phyloP scores from a whole-genome alignment of 2,113 vertebrate species.

The Epinephelus moara region DNA sequence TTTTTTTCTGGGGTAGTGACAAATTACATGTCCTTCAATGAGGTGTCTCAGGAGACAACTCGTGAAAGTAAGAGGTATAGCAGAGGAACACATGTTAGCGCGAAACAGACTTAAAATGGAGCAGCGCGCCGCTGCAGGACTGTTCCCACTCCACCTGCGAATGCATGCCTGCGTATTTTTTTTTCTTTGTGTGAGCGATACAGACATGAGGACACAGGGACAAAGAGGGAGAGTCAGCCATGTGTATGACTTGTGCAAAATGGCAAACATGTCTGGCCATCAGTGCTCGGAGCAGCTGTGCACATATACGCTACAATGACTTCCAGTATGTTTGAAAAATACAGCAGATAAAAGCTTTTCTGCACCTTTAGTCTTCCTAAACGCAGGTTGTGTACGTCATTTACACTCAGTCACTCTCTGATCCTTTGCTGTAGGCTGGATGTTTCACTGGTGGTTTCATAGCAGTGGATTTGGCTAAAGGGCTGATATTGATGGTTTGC shows the following conservation, averaged over 20 bases:
- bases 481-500: conserved; percentile 50
- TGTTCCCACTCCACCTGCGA: conserved; percentile 67
- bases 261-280: conserved; percentile 59
- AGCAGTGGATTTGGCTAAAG: conserved; percentile 24
- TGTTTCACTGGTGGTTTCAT: conserved; percentile 21
- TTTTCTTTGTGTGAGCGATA: conserved; percentile 25
- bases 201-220: conserved; percentile 57
- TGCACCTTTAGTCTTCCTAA: conserved; percentile 43
- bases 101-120: conserved; percentile 69
- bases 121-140: conserved; percentile 59
- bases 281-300: conserved; percentile 75
- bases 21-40: conserved; percentile 12
- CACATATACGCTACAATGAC: conserved; percentile 64
- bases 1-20: not conserved
- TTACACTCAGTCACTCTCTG: conserved; percentile 22
- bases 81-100: conserved; percentile 44
- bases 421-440: conserved; percentile 15
- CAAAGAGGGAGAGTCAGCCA: conserved; percentile 62
- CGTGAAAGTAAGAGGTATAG: conserved; percentile 27
- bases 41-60: conserved; percentile 1
- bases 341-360: conserved; percentile 29
- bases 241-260: conserved; percentile 71
- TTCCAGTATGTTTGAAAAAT: conserved; percentile 49
- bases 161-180: conserved; percentile 25
- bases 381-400: conserved; percentile 18